phyloP scores from a whole-genome alignment of 2,113 vertebrate species.

The Stomatorhinus ivindoensis region DNA sequence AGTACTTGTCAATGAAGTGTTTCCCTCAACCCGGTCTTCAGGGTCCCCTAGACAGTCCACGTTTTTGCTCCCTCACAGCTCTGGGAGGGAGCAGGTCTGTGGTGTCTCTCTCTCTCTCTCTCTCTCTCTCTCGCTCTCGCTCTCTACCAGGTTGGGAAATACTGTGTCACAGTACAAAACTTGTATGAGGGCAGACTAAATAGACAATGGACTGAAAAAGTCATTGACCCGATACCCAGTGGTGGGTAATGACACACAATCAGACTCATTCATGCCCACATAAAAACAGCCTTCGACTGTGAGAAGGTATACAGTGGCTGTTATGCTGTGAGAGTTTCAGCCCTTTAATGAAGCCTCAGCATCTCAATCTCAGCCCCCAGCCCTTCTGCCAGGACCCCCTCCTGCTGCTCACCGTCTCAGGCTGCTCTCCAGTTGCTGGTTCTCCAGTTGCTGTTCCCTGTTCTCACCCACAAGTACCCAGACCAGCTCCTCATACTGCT shows the following conservation, averaged over 20 bases:
- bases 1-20: not conserved
- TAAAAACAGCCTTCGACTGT: not conserved
- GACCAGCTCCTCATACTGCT: slow-evolving; percentile 58
- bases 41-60: not conserved
- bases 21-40: not conserved
- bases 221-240: not conserved
- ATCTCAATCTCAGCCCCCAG: not conserved
- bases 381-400: not conserved
- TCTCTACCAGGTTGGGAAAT: not conserved
- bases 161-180: not conserved
- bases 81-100: not conserved
- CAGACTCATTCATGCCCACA: not conserved
- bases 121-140: too few species aligned
- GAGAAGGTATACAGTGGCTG: not conserved
- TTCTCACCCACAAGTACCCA: slow-evolving; percentile 45
- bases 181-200: not conserved
- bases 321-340: not conserved
- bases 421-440: slow-evolving; percentile 53
- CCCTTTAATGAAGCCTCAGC: not conserved
- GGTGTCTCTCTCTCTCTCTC: too few species aligned
- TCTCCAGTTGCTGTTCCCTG: slow-evolving; percentile 50
- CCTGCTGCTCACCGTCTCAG: slow-evolving; percentile 50
- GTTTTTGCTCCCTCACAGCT: not conserved
- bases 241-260: not conserved
- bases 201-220: not conserved